phyloP scores from a whole-genome alignment of 1,140 invertebrate species.

The Sycophila sp. region DNA sequence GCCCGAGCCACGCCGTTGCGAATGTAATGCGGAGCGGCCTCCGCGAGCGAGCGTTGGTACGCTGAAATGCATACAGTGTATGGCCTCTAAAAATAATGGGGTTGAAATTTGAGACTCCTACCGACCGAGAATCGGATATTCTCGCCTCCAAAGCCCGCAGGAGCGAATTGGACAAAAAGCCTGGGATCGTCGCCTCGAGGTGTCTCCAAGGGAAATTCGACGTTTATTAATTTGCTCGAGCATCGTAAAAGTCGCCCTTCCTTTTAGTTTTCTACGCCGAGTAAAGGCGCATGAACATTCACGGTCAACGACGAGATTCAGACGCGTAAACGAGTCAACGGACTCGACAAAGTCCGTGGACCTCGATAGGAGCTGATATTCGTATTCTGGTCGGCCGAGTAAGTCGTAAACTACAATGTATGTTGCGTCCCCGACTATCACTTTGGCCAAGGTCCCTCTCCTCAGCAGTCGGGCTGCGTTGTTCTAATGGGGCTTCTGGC shows the following conservation, averaged over 20 bases:
- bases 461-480: neutral
- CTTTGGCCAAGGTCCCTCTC: constrained; percentile 14
- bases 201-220: too few relatives aligned
- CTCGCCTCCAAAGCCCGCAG: too few relatives aligned
- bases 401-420: constrained; percentile 19
- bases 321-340: neutral
- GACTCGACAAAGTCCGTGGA: neutral
- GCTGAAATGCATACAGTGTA: neutral
- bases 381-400: constrained; percentile 1
- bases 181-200: too few relatives aligned
- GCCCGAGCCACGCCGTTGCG: neutral
- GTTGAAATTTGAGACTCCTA: neutral
- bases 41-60: too few relatives aligned
- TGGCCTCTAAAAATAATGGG: neutral
- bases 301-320: neutral
- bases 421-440: constrained; percentile 7
- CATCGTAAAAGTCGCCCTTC: too few relatives aligned
- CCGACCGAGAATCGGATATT: too few relatives aligned
- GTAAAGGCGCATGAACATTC: neutral
- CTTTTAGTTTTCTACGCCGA: too few relatives aligned
- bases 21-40: neutral
- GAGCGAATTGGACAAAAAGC: too few relatives aligned
- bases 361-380: neutral
- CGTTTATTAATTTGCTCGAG: too few relatives aligned
- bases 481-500: constrained; percentile 4